Percentiles rank a stretch among this genome's conserved stretches.
phyloP scores from a whole-genome alignment of 2,797 vertebrate genomes.

The Schizopygopsis malacanthus region DNA sequence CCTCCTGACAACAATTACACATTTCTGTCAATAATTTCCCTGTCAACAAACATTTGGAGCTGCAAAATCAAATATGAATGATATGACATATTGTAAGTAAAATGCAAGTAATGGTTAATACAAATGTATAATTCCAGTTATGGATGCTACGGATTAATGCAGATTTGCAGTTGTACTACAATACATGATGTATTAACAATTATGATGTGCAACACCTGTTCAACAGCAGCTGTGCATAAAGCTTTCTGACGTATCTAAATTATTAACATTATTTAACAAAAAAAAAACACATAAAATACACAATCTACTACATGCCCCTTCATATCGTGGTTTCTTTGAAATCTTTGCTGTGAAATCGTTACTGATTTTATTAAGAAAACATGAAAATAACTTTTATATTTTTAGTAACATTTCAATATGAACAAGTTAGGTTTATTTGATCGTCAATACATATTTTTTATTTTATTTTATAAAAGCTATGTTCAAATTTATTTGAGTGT shows the following conservation, averaged over 20 bases:
- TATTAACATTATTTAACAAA: background rate
- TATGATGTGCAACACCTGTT: background rate
- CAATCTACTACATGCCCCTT: background rate
- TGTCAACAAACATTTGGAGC: background rate
- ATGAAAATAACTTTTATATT: no score
- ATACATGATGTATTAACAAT: background rate
- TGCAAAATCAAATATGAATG: background rate
- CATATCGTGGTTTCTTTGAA: no score
- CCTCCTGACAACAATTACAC: constrained; percentile 25
- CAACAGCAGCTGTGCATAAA: background rate
- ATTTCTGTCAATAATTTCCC: constrained; percentile 17
- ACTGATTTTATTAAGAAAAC: no score
- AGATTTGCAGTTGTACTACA: background rate
- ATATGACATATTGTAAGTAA: background rate
- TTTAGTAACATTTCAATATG: no score
- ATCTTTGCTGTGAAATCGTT: no score
- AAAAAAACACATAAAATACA: background rate
- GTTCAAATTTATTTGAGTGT: no score
- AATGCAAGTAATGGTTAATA: background rate
- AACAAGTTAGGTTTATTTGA: no score
- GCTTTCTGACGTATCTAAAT: background rate
- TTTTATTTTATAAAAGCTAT: no score
- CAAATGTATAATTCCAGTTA: background rate
- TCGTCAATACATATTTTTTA: no score
- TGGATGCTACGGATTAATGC: background rate